Percentiles rank a stretch among this genome's conserved stretches.
Evolutionary conservation across 2,888 invertebrate species (phyloP).

Genomic region (Stegana nigrithorax): DNA sequence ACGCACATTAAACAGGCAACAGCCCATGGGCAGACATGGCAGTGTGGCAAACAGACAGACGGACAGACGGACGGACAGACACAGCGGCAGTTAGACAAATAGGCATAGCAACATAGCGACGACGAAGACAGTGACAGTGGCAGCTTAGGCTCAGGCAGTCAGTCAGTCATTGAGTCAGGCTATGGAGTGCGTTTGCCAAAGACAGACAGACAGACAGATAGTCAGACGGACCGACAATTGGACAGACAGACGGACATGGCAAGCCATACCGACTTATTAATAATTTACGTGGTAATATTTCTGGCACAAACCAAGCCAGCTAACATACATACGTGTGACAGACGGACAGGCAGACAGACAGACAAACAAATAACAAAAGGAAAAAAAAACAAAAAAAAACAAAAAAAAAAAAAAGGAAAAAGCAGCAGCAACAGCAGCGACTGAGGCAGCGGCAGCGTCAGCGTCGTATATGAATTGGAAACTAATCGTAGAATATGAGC

Average conservation of each 20-base stretch:
- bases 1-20: neutral
- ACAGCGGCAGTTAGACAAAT: neutral
- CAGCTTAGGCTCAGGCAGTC: neutral
- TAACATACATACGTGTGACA: neutral
- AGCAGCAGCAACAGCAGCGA: no score
- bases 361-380: no score
- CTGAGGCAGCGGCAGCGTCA: no score
- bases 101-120: neutral
- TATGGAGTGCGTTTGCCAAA: no score
- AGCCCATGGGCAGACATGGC: no score
- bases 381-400: no score
- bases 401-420: no score
- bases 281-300: slow-evolving; percentile 63
- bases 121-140: slow-evolving; percentile 29
- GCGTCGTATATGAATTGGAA: slow-evolving; percentile 54
- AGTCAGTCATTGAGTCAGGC: neutral
- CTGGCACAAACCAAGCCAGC: slow-evolving; percentile 27
- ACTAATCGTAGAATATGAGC: slow-evolving; percentile 49
- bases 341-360: no score
- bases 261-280: slow-evolving; percentile 54
- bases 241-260: no score
- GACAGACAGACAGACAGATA: no score
- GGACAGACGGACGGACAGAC: slow-evolving; percentile 7
- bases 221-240: no score
- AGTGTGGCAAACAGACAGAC: slow-evolving; percentile 1